Base-by-base conservation (phyloP, 2,888 invertebrate species). In the Caenorhabditis virilis region DNA sequence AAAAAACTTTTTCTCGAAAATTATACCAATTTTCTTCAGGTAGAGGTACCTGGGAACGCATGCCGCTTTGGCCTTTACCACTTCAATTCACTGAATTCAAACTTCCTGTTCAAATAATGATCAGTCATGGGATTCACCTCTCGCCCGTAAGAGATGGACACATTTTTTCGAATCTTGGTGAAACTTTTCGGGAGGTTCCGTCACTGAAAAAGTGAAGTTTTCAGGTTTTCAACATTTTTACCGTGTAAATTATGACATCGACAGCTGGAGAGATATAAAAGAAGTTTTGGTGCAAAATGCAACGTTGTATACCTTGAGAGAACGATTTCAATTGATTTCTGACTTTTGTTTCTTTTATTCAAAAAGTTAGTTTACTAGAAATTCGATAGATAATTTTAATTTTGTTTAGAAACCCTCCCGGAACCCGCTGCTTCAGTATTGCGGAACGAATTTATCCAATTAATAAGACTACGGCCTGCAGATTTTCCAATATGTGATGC, bases 281-380 rank as follows among this genome's bases (percentile, higher is more conserved):
- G 42, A 50, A 0, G 35, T 56, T 11, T 47, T 69, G n/a, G 48
- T 52, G 0, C 62, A 69, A 48, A 73, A 73, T 47, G 68, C 72
- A 18, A 69, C 72, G 15, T 52, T 49, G 6, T 73, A 70, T 46
- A 66, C 69, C 18, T 18, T 41, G n/a, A 30, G 66, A 26, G 73
- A 73, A 47, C 48, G 71, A 16, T 60, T 64, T 35, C 73, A 73
- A 50, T 30, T 73, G 16, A 52, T 69, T 13, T 61, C 63, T 11
- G 73, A 73, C 26, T 73, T 73, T 33, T 73, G 73, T 35, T 55
- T 63, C 33, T 71, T 71, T 35, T 73, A 71, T 53, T 42, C 67
- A 2, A 60, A 46, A 15, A 67, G 68, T 65, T n/a, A 45, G 61
- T 25, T 25, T 5, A 15, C 3, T 42, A 2, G 13, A 25, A 16